Base-by-base conservation (phyloP, 2,113 vertebrate species). In the Epinephelus fuscoguttatus region DNA sequence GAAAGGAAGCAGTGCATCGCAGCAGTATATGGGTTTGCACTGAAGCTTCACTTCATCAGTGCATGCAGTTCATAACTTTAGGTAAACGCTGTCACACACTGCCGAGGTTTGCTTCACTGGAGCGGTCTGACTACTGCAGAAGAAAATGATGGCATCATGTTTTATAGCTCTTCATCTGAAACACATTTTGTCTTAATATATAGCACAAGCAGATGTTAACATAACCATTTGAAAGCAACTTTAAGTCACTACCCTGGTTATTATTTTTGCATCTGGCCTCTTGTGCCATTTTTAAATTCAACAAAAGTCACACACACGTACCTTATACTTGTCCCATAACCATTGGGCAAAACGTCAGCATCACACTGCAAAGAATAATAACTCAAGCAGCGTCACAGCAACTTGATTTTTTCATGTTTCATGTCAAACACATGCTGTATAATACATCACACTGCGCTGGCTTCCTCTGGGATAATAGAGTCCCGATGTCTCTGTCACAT, bases 391-490 rank as follows among this genome's bases (percentile, higher is more conserved):
- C 47, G 11, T 49, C 13, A 9, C 9, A 11, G 42, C 10, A 25
- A 30, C 19, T 30, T 63, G 15, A 45, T 62, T 42, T 23, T 19
- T 42, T 19, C 2, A 2, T 9, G 52, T 15, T 50, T 40, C 70
- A 19, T 55, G 71, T 75, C 57, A 56, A 49, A 63, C 49, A 61
- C 15, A 17, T 25, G 45, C 27, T 68, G 57, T 7, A 47, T 59
- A 66, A 66, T 67, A 47, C 14, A 72, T 59, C 50, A 15, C 17
- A 0, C n/a, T n/a, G 33, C n/a, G 18, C 17, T 23, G 4, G 17
- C 61, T 60, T 74, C 69, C 70, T 68, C 45, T 23, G 55, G 55
- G 63, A 75, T 82, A 47, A 30, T 63, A 42, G 18, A 49, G 30
- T 19, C 10, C 19, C 12, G 0, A 9, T 14, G 30, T 60, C 61